A percentile compares a stretch with the other conserved stretches of the same genome.
Conservation (phyloP, 2,797 vertebrate genomes). For the Carapus acus region DNA sequence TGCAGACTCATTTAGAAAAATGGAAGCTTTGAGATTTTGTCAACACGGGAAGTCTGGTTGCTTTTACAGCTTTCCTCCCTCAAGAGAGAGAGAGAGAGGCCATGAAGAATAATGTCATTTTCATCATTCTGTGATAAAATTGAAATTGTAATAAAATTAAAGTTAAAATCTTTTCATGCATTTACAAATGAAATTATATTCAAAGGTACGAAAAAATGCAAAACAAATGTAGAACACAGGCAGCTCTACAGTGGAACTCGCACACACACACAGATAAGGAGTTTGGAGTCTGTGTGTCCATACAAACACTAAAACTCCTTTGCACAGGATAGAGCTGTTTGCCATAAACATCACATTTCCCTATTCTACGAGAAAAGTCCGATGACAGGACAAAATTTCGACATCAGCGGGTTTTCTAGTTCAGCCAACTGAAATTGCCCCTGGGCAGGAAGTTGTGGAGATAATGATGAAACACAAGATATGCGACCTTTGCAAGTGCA, state of each 20-base stretch:
- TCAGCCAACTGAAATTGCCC: constrained; percentile 29
- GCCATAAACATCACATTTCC: constrained; percentile 37
- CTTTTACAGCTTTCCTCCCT: constrained; percentile 3
- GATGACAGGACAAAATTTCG: constrained; percentile 43
- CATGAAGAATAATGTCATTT: neutral
- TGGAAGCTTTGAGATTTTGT: neutral
- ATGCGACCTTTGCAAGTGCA: neutral
- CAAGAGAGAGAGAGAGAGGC: neutral
- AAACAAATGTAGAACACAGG: too few species aligned
- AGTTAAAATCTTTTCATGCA: too few species aligned
- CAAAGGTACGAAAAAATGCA: too few species aligned
- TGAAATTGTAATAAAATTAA: too few species aligned
- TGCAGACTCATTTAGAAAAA: neutral
- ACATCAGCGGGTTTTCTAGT: constrained; percentile 23
- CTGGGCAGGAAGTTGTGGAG: constrained; percentile 35
- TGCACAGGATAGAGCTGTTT: neutral
- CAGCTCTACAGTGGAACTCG: too few species aligned
- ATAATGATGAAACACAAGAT: constrained; percentile 12
- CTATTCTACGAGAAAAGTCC: constrained; percentile 28
- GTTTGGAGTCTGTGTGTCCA: too few species aligned
- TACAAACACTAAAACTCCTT: too few species aligned
- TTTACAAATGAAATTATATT: too few species aligned
- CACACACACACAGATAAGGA: too few species aligned
- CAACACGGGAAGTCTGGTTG: constrained; percentile 32
- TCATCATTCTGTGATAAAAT: neutral